Base-by-base conservation (phyloP, 2,797 vertebrate genomes). In the Aplochiton taeniatus region DNA sequence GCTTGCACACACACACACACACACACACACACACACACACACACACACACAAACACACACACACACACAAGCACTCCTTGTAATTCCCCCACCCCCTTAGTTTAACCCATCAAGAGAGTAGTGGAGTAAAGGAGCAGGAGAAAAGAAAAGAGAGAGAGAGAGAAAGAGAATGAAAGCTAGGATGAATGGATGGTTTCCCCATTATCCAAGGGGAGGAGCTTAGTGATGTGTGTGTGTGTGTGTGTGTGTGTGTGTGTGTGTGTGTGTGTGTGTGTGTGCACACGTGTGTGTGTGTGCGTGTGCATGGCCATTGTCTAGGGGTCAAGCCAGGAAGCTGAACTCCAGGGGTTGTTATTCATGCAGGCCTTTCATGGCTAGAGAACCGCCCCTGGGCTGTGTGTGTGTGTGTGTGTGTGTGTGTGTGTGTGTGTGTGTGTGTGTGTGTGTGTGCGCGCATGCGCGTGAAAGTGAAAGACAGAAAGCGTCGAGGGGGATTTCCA, bases 301-400 rank as follows among this genome's bases (percentile, higher is more conserved):
- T 18, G 43, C 13, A 10, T 45, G 52, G 63, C 48, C 50, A 65
- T 68, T 72, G 76, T 63, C 50, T 63, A 31, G 11, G 58, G 61
- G 62, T 61, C 52, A 42, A 61, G 6, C 47, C 65, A 41, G 50
- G 71, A 70, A 66, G 53, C 52, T 77, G 70, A 80, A 83, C 84
- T 73, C 74, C 63, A 65, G 64, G 72, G 74, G 81, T 78, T 90
- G 82, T 86, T 85, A 87, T 90, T 89, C 85, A 89, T 81, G 43
- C 72, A 62, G 66, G 63, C 72, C 77, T 78, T 85, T 83, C 65
- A 73, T 72, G 68, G n/a, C n/a, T n/a, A n/a, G n/a, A n/a, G 66
- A 43, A 65, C 14, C 50, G 53, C 69, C 68, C 12, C 11, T n/a
- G 43, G 11, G 11, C 18, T 65, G 73, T 61, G 59, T 63, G 58